phyloP scores from a whole-genome alignment of 2,113 vertebrate genomes.

The Cranoglanis bouderius region DNA sequence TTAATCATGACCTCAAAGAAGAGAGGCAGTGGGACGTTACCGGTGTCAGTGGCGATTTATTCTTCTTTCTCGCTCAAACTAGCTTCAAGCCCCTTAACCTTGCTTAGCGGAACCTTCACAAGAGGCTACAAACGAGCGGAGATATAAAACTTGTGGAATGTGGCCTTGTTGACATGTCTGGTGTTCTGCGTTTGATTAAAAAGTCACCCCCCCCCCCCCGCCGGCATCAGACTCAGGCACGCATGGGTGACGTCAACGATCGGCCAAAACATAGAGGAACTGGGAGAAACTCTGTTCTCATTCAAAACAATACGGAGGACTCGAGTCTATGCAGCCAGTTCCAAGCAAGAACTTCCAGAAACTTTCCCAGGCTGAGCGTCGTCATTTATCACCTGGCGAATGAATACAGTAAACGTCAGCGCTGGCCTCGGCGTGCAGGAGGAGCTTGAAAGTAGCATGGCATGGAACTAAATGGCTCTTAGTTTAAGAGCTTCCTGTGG shows the following conservation, averaged over 20 bases:
- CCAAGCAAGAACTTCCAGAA: not conserved
- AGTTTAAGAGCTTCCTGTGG: conserved; percentile 28
- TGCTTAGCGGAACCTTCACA: not conserved
- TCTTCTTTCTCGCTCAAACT: not conserved
- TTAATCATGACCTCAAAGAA: not conserved
- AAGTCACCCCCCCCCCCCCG: no score
- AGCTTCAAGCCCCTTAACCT: not conserved
- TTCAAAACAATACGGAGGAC: not conserved
- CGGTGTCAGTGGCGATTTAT: not conserved
- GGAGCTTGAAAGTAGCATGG: not conserved
- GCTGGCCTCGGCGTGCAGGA: not conserved
- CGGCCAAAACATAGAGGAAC: not conserved
- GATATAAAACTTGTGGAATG: not conserved
- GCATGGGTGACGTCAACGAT: conserved; percentile 7
- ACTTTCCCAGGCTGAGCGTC: not conserved
- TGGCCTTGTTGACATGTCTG: conserved; percentile 14
- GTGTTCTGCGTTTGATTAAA: conserved; percentile 47
- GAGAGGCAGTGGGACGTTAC: not conserved
- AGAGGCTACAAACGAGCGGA: not conserved
- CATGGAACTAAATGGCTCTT: not conserved
- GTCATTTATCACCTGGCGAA: not conserved
- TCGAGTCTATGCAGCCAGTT: not conserved
- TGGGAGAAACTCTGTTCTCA: not conserved
- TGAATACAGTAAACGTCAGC: not conserved
- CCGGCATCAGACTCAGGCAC: conserved; percentile 5